Evolutionary conservation across 2,797 vertebrate genomes (phyloP), one percentile per base, ranked within the genome.

Genomic region (Staurois parvus): DNA sequence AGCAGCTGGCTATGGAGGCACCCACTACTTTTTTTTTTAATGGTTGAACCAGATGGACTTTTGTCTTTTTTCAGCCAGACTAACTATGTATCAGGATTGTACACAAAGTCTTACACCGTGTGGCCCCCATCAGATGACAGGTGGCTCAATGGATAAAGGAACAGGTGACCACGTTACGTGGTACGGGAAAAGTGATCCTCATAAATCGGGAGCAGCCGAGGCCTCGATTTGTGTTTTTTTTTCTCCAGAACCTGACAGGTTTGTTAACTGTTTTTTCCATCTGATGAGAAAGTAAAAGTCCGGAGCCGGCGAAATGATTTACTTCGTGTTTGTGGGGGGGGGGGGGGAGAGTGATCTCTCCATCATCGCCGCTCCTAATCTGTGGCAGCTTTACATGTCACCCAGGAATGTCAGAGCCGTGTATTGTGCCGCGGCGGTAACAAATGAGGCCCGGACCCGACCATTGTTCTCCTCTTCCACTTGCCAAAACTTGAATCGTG

Each of bases 211-310:
- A 70, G 21, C 28, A 24, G 68, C 2, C 4, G 0, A 10, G n/a
- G 48, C 68, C 24, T 32, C 30, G 37, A 21, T 52, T 69, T 26
- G 45, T n/a, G 24, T 7, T 30, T 29, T 5, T 34, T 76, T 42
- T 69, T 29, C 24, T 68, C n/a, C n/a, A 9, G 45, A 59, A n/a
- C 29, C 42, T 80, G 84, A 74, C 70, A 52, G 56, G 59, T 67
- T 84, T 29, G 37, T 32, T 84, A 48, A 68, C 84, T 73, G 12
- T 45, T 85, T 76, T 32, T 84, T 73, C 56, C 77, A 67, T 79
- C 78, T 80, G 84, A 85, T 32, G 59, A 74, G 76, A 76, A 78
- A 81, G 78, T 85, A 81, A 85, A 85, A 76, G 72, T 79, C 52
- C 37, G 52, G 13, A 2, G 21, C 83, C 26, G 62, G 72, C 48